phyloP scores from a whole-genome alignment of 1,140 invertebrate species.

The Harlomillsia oculata region DNA sequence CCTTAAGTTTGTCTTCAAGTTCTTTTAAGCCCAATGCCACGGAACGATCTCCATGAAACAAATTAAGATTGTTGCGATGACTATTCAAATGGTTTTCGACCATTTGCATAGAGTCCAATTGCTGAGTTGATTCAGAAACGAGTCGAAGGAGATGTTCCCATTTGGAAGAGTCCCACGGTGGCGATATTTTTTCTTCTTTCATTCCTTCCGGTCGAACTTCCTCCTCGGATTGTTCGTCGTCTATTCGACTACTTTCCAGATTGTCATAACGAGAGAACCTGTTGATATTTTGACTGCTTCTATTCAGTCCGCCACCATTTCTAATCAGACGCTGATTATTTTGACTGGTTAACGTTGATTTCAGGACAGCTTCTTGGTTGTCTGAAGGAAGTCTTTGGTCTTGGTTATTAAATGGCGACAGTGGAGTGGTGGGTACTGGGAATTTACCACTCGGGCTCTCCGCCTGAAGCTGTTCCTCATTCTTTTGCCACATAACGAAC shows the following conservation, averaged over 20 bases:
- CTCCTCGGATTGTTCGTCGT: slow-evolving; percentile 14
- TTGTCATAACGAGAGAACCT: slow-evolving; percentile 35
- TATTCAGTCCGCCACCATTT: slow-evolving; percentile 5
- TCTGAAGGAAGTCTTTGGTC: too few species aligned
- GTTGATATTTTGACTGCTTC: slow-evolving; percentile 14
- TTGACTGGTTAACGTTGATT: too few species aligned
- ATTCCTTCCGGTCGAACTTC: slow-evolving; percentile 13
- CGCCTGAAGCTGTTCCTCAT: slow-evolving; percentile 11
- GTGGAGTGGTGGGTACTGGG: slow-evolving; percentile 19
- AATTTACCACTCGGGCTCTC: slow-evolving; percentile 15
- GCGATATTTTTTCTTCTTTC: slow-evolving; percentile 30
- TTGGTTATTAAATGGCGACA: slow-evolving; percentile 15
- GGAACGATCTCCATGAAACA: slow-evolving; percentile 11
- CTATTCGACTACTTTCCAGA: slow-evolving; percentile 27
- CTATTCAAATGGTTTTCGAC: slow-evolving; percentile 12
- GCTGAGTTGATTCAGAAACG: slow-evolving; percentile 32
- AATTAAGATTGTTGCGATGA: slow-evolving; percentile 12
- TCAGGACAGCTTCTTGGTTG: too few species aligned
- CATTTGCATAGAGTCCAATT: slow-evolving; percentile 32
- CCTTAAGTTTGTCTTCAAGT: slow-evolving; percentile 2
- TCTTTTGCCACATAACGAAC: slow-evolving; percentile 30
- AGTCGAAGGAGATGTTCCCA: slow-evolving; percentile 31
- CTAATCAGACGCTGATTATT: too few species aligned
- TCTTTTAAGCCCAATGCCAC: slow-evolving; percentile 1
- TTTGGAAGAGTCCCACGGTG: slow-evolving; percentile 33